Evolutionary conservation across 2,888 invertebrate species (phyloP), one percentile per base, ranked within the genome.

Genomic region (Chrysodeixis includens): DNA sequence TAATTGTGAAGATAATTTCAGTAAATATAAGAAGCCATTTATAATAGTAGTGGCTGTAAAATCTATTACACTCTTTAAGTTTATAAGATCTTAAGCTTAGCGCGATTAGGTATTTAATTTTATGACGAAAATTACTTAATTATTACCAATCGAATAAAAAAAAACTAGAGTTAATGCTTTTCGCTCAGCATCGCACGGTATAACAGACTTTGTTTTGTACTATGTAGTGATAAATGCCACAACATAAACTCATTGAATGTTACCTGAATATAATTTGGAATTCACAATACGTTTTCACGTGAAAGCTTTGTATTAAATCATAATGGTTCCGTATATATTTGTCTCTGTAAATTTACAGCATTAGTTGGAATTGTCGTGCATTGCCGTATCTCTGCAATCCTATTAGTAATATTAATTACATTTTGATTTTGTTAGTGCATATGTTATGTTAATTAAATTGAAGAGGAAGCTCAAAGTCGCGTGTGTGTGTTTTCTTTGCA

Each of bases 311-410:
- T 40, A 40, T n/a, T 14, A 40, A 40, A 40, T 40, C n/a, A 40
- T 0, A 40, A 40, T n/a, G 40, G 40, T 40, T 57, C 18, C 46
- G n/a, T 16, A 40, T 51, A 46, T 60, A 52, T 32, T 32, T 54
- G 35, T 60, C 30, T 40, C n/a, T 30, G 54, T 46, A 52, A 58
- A 57, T 58, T 60, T 51, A 63, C 22, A 60, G 6, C n/a, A 26
- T 60, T 53, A 40, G 56, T 61, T 53, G 40, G 56, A 53, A 66
- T 40, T 16, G 52, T 44, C 44, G 55, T n/a, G 40, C 40, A 44
- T 1, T 26, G 22, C 20, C 5, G 46, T 14, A 35, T 72, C 52
- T 49, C 3, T 67, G 56, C 53, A 44, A 54, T 69, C 53, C 44
- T n/a, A 16, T 51, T 35, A 51, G 40, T 56, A 56, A 53, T 30